These are phyloP conservation scores for Toxonevra muliebris DNA, from an alignment of 2,888 invertebrate genomes.

Conservation along the genomic window DNA sequence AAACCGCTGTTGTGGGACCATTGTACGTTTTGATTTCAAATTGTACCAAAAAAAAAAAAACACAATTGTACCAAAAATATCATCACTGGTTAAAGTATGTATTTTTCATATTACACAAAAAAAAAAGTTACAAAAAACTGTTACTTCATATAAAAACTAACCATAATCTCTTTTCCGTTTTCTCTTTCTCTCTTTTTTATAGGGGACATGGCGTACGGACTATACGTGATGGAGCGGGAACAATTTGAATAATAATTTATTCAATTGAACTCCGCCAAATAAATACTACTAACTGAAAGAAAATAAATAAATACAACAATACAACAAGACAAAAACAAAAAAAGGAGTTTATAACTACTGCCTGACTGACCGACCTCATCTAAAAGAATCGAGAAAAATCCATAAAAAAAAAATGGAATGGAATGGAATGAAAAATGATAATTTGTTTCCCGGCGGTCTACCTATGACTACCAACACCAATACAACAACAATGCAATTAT, in stretches of 20 bases:
- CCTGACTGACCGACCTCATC: slow-evolving; percentile 1
- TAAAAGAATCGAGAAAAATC: slow-evolving; percentile 5
- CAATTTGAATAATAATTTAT: slow-evolving; percentile 65
- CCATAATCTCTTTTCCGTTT: background rate
- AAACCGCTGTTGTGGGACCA: no score
- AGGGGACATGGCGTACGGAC: slow-evolving; percentile 92
- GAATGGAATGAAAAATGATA: background rate
- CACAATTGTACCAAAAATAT: no score
- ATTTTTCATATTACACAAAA: no score
- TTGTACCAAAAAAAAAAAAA: no score
- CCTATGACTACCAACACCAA: background rate
- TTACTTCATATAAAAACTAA: slow-evolving; percentile 8
- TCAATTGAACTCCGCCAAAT: slow-evolving; percentile 57
- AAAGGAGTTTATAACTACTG: background rate
- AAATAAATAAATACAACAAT: slow-evolving; percentile 4
- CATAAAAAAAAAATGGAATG: background rate
- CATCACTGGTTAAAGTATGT: no score
- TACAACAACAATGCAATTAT: slow-evolving; percentile 6
- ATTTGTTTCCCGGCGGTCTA: no score
- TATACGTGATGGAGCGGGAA: slow-evolving; percentile 84
- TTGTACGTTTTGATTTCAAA: no score
- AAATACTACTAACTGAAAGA: slow-evolving; percentile 4
- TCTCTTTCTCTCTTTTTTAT: slow-evolving; percentile 27
- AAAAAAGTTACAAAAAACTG: no score
- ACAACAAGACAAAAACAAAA: slow-evolving; percentile 4